Evolutionary conservation across 2,888 invertebrate species (phyloP).

Genomic region (Hemithea aestivaria): DNA sequence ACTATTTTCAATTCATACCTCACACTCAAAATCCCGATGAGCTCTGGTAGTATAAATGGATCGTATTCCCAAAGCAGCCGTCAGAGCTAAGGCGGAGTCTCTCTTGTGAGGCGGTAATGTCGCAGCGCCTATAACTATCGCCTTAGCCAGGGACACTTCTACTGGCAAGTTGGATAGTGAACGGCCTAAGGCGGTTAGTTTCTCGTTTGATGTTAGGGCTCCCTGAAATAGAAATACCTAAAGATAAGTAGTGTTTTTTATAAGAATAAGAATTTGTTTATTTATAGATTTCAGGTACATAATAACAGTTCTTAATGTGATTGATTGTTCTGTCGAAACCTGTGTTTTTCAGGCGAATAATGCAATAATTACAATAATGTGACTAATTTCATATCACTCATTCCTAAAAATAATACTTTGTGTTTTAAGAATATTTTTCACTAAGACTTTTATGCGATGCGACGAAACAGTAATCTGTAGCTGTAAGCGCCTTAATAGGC

Average conservation of each 20-base stretch:
- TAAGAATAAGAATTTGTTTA: too few relatives aligned
- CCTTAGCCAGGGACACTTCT: conserved; percentile 96
- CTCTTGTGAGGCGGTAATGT: conserved; percentile 88
- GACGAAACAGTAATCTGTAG: too few relatives aligned
- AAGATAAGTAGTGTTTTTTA: background rate
- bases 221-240: conserved; percentile 76
- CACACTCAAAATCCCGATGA: conserved; percentile 90
- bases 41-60: conserved; percentile 95
- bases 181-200: conserved; percentile 91
- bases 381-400: too few relatives aligned
- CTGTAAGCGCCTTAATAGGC: too few relatives aligned
- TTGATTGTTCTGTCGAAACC: too few relatives aligned
- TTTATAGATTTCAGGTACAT: too few relatives aligned
- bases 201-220: conserved; percentile 88
- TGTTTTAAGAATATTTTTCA: too few relatives aligned
- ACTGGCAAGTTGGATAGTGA: conserved; percentile 94
- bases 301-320: too few relatives aligned
- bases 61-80: conserved; percentile 95
- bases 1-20: conserved; percentile 64
- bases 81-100: conserved; percentile 89
- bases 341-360: too few relatives aligned
- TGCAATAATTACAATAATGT: too few relatives aligned
- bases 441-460: too few relatives aligned
- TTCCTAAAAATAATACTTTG: too few relatives aligned
- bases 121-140: conserved; percentile 94